Percentiles rank a stretch among this genome's conserved stretches.
Conservation (phyloP, 2,113 vertebrate species). For the Mixornis gularis region DNA sequence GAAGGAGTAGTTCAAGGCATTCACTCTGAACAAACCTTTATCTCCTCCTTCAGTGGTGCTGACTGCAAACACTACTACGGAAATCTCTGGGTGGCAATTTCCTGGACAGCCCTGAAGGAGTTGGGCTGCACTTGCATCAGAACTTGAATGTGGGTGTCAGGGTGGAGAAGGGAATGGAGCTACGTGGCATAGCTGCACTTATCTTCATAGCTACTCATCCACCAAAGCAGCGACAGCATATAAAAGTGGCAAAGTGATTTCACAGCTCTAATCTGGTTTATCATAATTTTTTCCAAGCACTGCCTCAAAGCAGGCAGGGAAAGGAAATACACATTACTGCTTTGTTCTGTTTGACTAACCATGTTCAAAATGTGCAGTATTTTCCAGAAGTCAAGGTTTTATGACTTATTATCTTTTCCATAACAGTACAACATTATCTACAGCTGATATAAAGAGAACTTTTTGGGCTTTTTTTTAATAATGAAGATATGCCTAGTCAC, state of each 20-base stretch:
- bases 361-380: not conserved
- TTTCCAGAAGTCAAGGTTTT: slow-evolving; percentile 5
- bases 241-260: slow-evolving; percentile 50
- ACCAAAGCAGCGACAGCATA: not conserved
- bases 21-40: slow-evolving; percentile 49
- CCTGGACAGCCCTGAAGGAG: slow-evolving; percentile 30
- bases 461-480: not conserved
- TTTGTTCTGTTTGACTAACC: not conserved
- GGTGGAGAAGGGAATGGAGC: not conserved
- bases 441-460: not conserved
- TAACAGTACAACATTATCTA: not conserved
- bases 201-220: slow-evolving; percentile 38
- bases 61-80: not conserved
- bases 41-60: slow-evolving; percentile 35
- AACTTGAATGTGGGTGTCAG: slow-evolving; percentile 10
- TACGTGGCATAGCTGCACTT: slow-evolving; percentile 25
- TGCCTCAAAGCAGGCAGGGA: slow-evolving; percentile 3
- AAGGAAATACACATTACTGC: not conserved
- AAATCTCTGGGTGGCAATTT: slow-evolving; percentile 68
- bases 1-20: slow-evolving; percentile 4
- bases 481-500: not conserved
- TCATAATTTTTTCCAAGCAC: slow-evolving; percentile 54
- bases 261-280: slow-evolving; percentile 35
- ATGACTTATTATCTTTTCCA: slow-evolving; percentile 7
- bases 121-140: slow-evolving; percentile 6